Evolutionary conservation across 2,113 vertebrate genomes (phyloP).

Genomic region (Zapus hudsonius): DNA sequence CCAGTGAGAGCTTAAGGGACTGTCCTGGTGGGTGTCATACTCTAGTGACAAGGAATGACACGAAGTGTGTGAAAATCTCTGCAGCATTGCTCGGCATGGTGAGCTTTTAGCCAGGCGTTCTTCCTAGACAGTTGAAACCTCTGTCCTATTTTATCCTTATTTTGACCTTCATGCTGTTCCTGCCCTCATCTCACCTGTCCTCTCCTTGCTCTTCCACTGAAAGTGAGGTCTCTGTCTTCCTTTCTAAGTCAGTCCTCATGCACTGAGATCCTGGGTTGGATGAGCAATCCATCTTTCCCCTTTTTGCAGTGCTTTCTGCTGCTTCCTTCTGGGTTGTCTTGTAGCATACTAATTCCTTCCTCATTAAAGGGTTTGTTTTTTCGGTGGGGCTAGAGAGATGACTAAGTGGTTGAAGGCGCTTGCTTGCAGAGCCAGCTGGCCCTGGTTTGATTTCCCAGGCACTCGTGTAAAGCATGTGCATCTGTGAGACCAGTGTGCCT

Average conservation of each 20-base stretch:
- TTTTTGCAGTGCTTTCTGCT: background rate
- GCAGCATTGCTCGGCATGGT: too few relatives aligned
- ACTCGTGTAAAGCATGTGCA: too few relatives aligned
- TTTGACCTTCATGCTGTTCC: background rate
- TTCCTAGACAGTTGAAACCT: background rate
- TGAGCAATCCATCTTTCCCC: background rate
- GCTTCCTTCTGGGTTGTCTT: background rate
- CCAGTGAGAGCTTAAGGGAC: background rate
- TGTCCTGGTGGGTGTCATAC: background rate
- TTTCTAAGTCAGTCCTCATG: accelerated
- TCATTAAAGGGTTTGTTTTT: background rate
- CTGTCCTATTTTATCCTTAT: background rate
- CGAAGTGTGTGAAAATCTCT: background rate
- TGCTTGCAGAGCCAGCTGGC: too few relatives aligned
- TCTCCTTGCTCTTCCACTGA: background rate
- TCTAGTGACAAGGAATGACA: background rate
- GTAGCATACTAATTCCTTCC: background rate
- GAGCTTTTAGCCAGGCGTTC: background rate
- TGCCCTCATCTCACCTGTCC: accelerated
- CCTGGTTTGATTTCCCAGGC: background rate
- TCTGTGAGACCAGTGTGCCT: too few relatives aligned
- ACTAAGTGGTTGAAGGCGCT: too few relatives aligned
- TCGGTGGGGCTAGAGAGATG: too few relatives aligned
- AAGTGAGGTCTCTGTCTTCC: background rate
- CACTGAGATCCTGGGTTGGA: background rate